These are phyloP conservation scores for Listronotus bonariensis DNA, from an alignment of 1,140 invertebrate species.

Conservation along the genomic window DNA sequence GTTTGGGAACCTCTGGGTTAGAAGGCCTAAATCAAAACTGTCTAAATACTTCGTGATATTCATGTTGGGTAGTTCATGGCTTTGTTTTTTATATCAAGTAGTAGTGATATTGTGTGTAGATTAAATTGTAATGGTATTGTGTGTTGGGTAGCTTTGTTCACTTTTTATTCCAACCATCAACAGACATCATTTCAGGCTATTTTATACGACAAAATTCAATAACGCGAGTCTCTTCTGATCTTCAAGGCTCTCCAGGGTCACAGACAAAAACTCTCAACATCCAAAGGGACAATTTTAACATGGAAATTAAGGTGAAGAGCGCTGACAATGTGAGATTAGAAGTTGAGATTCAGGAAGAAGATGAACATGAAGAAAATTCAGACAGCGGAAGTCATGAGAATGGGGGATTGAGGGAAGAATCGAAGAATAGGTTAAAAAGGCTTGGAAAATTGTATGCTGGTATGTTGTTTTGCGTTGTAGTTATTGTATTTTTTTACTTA, in stretches of 20 bases:
- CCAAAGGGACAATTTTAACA: constrained; percentile 50
- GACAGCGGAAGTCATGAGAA: constrained; percentile 40
- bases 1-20: no score
- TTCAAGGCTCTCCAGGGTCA: constrained; percentile 42
- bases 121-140: no score
- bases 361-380: constrained; percentile 34
- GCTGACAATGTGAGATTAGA: constrained; percentile 56
- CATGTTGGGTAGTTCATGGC: no score
- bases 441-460: constrained; percentile 64
- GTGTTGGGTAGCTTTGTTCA: no score
- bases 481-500: no score
- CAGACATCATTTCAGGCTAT: constrained; percentile 12
- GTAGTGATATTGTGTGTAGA: no score
- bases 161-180: neutral
- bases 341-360: constrained; percentile 59
- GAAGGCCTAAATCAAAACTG: no score
- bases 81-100: no score
- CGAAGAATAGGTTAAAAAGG: constrained; percentile 59
- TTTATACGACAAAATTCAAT: constrained; percentile 42
- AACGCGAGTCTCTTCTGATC: constrained; percentile 57
- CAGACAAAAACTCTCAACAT: constrained; percentile 50
- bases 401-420: constrained; percentile 54
- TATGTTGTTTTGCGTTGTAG: constrained; percentile 50
- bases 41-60: no score
- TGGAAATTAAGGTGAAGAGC: constrained; percentile 51